Evolutionary conservation across 2,113 vertebrate species (phyloP).

Genomic region (Nettapus auritus): DNA sequence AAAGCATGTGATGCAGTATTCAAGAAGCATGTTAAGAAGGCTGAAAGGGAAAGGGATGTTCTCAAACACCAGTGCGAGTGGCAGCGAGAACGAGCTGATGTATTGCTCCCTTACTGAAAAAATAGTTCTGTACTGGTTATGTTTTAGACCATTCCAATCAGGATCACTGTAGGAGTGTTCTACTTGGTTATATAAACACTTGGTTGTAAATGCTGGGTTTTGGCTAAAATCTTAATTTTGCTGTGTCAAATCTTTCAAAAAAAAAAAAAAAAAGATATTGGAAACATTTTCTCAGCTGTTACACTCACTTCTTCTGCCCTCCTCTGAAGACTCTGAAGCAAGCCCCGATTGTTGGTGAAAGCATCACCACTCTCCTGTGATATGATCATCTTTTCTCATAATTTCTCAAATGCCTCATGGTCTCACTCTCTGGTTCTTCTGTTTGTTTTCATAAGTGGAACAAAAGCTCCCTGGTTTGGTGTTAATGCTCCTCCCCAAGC

Average conservation of each 20-base stretch:
- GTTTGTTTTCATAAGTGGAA: not conserved
- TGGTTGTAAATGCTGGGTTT: conserved; percentile 50
- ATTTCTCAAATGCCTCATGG: not conserved
- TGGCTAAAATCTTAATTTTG: conserved; percentile 26
- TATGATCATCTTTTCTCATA: not conserved
- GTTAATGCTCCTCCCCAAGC: not conserved
- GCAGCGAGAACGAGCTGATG: not conserved
- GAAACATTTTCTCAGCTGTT: conserved; percentile 49
- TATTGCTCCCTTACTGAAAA: conserved; percentile 15
- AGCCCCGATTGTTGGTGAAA: not conserved
- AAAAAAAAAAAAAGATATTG: not conserved
- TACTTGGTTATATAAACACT: conserved; percentile 33
- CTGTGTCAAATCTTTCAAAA: not conserved
- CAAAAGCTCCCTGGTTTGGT: not conserved
- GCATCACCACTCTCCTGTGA: not conserved
- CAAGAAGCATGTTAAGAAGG: not conserved
- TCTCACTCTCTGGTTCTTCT: not conserved
- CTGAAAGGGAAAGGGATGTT: not conserved
- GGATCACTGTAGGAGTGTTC: conserved; percentile 36
- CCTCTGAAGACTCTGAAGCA: not conserved
- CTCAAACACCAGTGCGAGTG: not conserved
- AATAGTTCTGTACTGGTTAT: conserved; percentile 5
- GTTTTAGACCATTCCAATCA: conserved; percentile 46
- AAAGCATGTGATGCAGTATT: not conserved
- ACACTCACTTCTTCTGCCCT: not conserved